Base-by-base conservation (phyloP, 2,888 invertebrate species). In the Apotomis betuletana region DNA sequence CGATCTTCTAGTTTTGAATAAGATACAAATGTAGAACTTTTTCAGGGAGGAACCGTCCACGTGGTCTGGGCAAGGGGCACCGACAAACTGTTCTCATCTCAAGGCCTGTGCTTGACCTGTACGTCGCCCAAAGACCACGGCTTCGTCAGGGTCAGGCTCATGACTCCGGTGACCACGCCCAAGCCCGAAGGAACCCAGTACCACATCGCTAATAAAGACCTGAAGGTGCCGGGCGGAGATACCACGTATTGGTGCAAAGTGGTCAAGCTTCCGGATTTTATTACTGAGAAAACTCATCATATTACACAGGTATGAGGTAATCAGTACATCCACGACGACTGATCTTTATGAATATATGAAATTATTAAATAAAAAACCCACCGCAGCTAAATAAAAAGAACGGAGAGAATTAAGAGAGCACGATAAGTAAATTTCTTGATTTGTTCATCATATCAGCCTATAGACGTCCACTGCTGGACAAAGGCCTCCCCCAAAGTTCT, bases 181-280 rank as follows among this genome's bases (percentile, higher is more conserved):
- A 81, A 81, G n/a, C 79, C 84, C 0, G 76, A 94, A 38, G 92
- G 95, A 0, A 94, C 94, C 84, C 88, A 93, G 71, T 87, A 96
- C 44, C 94, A 95, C 71, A 90, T 97, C 38, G 90, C 94, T 0
- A 94, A 95, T 27, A 91, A 95, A 67, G 90, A 95, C 61, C 94
- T 97, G 0, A 90, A 94, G 74, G 96, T 99, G 4, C 99, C 99
- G 0, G 92, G 94, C 3, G 93, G 89, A 10, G 99, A 99, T 80
- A 99, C 99, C 0, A 99, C 99, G 0, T 99, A 99, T 85, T 99
- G 99, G 99, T 99, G 99, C 85, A 96, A 96, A 74, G 95, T 98
- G 5, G 95, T 96, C 65, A 96, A 96, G 82, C 87, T 99, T 12
- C 97, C 98, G 0, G 92, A 95, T 5, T 92, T 94, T 70, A 90